Evolutionary conservation across 1,140 invertebrate genomes (phyloP).

Genomic region (Bactericera cockerelli): DNA sequence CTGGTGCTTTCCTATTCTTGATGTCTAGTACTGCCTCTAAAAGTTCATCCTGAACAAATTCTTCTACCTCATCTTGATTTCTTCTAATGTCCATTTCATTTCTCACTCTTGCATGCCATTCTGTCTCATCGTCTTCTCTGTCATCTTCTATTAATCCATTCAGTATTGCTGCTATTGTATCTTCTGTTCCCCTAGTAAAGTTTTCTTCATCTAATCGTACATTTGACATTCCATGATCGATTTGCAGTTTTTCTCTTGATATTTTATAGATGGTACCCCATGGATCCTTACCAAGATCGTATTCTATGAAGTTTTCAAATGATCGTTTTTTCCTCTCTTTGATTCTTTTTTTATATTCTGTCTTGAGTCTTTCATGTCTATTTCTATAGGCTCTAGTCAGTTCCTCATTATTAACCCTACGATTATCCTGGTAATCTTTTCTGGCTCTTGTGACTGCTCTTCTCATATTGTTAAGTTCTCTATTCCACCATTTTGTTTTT

Average conservation of each 20-base stretch:
- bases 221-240: neutral
- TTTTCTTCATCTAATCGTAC: neutral
- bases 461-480: neutral
- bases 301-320: neutral
- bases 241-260: neutral
- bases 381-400: neutral
- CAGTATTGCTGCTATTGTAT: neutral
- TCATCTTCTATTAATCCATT: neutral
- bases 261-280: conserved; percentile 8
- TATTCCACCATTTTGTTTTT: conserved; percentile 3
- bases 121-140: neutral
- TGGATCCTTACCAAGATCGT: neutral
- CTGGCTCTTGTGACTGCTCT: neutral
- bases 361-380: neutral
- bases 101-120: neutral
- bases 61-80: neutral
- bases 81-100: neutral
- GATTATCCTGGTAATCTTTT: neutral
- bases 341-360: neutral
- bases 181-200: neutral
- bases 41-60: neutral
- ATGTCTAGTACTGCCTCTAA: neutral
- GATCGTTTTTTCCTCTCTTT: neutral
- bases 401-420: neutral
- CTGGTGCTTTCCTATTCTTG: neutral